phyloP scores from a whole-genome alignment of 2,888 invertebrate genomes.

The Lottia gigantea region DNA sequence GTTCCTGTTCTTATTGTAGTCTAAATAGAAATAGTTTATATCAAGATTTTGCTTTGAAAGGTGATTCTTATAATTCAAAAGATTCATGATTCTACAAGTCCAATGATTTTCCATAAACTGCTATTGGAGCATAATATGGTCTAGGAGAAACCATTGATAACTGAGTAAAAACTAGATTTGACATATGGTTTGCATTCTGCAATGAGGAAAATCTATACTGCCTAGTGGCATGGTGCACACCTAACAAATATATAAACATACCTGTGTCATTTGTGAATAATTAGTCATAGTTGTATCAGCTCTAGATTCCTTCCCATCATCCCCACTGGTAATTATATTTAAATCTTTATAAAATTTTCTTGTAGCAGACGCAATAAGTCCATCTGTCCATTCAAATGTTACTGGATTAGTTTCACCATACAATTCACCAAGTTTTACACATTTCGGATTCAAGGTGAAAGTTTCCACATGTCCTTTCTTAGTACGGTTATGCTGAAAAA shows the following conservation, averaged over 20 bases:
- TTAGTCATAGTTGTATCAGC: conserved; percentile 32
- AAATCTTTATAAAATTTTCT: conserved; percentile 59
- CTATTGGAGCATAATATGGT: too few species aligned
- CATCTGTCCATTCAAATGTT: conserved; percentile 68
- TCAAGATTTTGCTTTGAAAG: too few species aligned
- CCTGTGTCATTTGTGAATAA: conserved; percentile 37
- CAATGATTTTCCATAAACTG: too few species aligned
- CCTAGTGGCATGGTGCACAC: too few species aligned
- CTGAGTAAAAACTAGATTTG: too few species aligned
- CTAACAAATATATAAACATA: conserved; percentile 19
- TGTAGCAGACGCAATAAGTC: conserved; percentile 65
- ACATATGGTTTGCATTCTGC: too few species aligned
- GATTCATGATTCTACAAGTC: too few species aligned
- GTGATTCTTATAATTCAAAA: too few species aligned
- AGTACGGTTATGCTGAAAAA: conserved; percentile 44
- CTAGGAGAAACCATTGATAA: too few species aligned
- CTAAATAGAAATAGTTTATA: neutral
- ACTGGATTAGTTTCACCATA: conserved; percentile 67
- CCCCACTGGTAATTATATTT: conserved; percentile 20
- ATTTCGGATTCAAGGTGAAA: conserved; percentile 66
- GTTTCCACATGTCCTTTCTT: conserved; percentile 66
- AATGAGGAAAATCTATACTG: neutral
- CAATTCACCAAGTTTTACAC: conserved; percentile 65
- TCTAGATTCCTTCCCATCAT: conserved; percentile 24
- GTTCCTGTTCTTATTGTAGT: neutral